Evolutionary conservation across 2,888 invertebrate genomes (phyloP).

Genomic region (Lasius fuliginosus): DNA sequence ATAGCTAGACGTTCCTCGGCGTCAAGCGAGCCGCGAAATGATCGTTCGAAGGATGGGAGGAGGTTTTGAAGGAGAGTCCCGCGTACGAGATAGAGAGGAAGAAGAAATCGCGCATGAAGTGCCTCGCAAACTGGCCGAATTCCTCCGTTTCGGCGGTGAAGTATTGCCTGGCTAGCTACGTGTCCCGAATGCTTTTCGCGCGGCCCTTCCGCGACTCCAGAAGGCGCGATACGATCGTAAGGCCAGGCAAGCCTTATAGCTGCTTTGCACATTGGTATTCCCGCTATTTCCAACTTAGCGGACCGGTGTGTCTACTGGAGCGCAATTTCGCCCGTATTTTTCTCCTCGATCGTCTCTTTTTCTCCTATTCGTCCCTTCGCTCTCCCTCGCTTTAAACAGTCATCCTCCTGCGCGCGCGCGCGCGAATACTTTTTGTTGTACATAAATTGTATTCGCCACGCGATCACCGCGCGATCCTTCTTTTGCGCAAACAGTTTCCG

Average conservation of each 20-base stretch:
- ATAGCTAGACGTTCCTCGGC: constrained; percentile 10
- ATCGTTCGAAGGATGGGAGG: constrained; percentile 57
- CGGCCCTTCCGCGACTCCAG: constrained; percentile 39
- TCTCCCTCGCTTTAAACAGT: not conserved
- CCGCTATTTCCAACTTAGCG: constrained; percentile 67
- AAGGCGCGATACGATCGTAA: constrained; percentile 17
- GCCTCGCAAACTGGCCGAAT: constrained; percentile 77
- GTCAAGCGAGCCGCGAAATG: constrained; percentile 62
- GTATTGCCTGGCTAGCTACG: constrained; percentile 79
- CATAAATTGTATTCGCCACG: constrained; percentile 53
- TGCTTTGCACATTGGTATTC: constrained; percentile 79
- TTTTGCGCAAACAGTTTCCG: constrained; percentile 32
- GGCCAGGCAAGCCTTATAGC: constrained; percentile 55
- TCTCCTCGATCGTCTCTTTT: constrained; percentile 35
- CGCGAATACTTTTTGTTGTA: constrained; percentile 55
- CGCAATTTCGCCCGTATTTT: constrained; percentile 69
- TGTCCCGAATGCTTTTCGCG: constrained; percentile 76
- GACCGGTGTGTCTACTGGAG: constrained; percentile 50
- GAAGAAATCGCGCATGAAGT: constrained; percentile 51
- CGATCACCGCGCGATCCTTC: constrained; percentile 58
- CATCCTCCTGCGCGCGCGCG: not conserved
- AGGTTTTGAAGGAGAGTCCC: not conserved
- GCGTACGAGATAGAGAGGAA: constrained; percentile 21
- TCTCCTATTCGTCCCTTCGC: not conserved
- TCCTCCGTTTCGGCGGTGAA: constrained; percentile 79